A percentile compares a stretch with the other conserved stretches of the same genome.
These are phyloP conservation scores for Lytechinus pictus DNA, from an alignment of 35 echinoderm and acorn worm genomes.

Conservation along the genomic window DNA sequence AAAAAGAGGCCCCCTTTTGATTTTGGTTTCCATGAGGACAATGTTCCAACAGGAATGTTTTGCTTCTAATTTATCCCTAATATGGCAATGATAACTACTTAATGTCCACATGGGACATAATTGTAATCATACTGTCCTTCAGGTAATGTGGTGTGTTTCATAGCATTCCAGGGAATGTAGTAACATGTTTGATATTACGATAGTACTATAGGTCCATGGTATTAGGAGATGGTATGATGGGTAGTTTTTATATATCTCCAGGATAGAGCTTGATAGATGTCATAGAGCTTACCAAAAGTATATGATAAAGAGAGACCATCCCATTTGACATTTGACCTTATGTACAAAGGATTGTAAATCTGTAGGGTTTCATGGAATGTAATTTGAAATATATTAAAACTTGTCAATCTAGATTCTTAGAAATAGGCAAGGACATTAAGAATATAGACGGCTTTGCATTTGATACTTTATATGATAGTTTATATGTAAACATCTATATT, in stretches of 20 bases:
- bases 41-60: background rate
- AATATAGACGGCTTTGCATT: background rate
- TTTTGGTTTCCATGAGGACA: background rate
- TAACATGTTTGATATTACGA: background rate
- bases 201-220: too few species aligned
- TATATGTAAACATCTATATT: too few species aligned
- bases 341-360: background rate
- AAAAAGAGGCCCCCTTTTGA: background rate
- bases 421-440: background rate
- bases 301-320: background rate
- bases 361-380: background rate
- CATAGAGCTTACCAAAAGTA: background rate
- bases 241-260: background rate
- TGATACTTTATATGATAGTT: too few species aligned
- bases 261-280: background rate
- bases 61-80: background rate
- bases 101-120: background rate
- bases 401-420: background rate
- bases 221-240: background rate
- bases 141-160: background rate
- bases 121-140: background rate
- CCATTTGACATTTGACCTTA: background rate
- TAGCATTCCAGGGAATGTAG: background rate
- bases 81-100: background rate
- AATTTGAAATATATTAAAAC: background rate